A percentile compares a stretch with the other conserved stretches of the same genome.
These are phyloP conservation scores for Telmatherina bonti DNA, from an alignment of 2,797 vertebrate species.

Conservation along the genomic window DNA sequence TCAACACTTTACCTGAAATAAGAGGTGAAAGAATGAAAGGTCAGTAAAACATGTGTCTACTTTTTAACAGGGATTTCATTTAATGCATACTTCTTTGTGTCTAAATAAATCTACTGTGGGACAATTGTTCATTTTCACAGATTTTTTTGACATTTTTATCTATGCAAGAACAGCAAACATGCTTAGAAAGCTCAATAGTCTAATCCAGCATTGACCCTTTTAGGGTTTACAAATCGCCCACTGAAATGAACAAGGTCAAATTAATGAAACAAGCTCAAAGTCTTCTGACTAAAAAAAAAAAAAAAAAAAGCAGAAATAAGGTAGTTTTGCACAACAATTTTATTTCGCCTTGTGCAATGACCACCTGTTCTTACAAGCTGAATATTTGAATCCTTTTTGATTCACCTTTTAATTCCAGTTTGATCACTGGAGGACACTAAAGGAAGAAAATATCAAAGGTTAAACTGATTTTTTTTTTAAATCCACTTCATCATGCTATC, in stretches of 20 bases:
- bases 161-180: neutral
- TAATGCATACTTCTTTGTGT: constrained; percentile 21
- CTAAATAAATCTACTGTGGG: neutral
- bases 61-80: constrained; percentile 38
- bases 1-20: constrained; percentile 95
- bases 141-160: constrained; percentile 10
- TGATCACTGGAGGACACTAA: constrained; percentile 35
- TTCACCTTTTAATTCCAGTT: constrained; percentile 48
- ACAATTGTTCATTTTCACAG: neutral
- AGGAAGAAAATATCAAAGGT: constrained; percentile 24
- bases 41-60: constrained; percentile 41
- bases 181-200: neutral
- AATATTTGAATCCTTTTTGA: constrained; percentile 41
- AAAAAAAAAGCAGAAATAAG: neutral
- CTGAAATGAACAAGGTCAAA: constrained; percentile 19
- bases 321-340: neutral
- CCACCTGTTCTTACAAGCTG: constrained; percentile 14
- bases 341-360: constrained; percentile 8
- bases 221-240: neutral
- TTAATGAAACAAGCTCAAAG: constrained; percentile 11
- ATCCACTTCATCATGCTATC: constrained; percentile 50
- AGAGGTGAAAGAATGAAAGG: constrained; percentile 41
- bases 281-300: constrained; percentile 4
- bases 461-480: constrained; percentile 42
- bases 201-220: neutral